Base-by-base conservation (phyloP, 2,888 invertebrate species). In the Tenthredo distinguenda region DNA sequence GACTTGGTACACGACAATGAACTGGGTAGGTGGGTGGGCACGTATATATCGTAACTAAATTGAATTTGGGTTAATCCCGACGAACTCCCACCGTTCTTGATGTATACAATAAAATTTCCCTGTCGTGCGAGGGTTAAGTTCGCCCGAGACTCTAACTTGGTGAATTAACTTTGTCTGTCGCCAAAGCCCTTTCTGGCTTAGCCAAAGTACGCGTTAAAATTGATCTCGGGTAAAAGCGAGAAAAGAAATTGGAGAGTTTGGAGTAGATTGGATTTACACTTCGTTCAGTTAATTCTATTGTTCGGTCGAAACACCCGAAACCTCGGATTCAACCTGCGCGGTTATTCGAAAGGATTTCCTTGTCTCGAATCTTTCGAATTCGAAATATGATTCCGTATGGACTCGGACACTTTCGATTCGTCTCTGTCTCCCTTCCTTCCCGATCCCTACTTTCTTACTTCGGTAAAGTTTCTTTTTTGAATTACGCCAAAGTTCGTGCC, bases 141-240 rank as follows among this genome's bases (percentile, higher is more conserved):
- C 50, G 15, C 62, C 62, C n/a, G 50, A 62, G 58, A 15, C 62
- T 81, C 81, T 81, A 81, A 81, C 81, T 81, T 58, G 81, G 81
- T 62, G 62, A 81, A 81, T 81, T 81, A 81, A 81, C 81, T 81
- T 81, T 37, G 81, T 55, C 77, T 77, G 50, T 62, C 81, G 62
- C 26, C 58, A 50, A 37, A 81, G 58, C 58, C 81, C 81, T 62
- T 81, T 81, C 18, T 62, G 62, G 58, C 58, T 62, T 37, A 10
- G 81, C 40, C 62, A 62, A 62, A 81, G 58, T 81, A 81, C 58
- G 62, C 62, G 81, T 62, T 58, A 62, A 81, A 81, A 58, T 81
- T 81, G 37, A 12, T 26, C 77, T n/a, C 7, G 31, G 40, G 34
- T 43, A 10, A 55, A 77, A 34, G 55, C 15, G 77, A 77, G 77